Evolutionary conservation across 2,888 invertebrate species (phyloP), one percentile per base, ranked within the genome.

Genomic region (Aleiodes alternator): DNA sequence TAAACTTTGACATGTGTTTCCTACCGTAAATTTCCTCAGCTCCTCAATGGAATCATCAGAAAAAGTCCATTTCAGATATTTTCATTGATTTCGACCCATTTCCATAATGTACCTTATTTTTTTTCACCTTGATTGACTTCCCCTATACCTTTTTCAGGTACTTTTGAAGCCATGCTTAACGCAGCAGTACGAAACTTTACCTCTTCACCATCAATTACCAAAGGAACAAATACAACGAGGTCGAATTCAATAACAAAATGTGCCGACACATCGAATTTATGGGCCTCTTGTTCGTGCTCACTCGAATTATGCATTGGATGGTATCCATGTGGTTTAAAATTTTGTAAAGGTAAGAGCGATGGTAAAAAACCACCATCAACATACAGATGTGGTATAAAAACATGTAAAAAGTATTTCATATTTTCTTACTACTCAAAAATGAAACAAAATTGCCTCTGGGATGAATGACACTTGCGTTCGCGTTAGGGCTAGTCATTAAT

Each of bases 251-350:
- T 88, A 7, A 83, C 88, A 51, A 88, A 88, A 78, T 96, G 96
- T 86, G 92, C 93, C 53, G 92, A 94, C 69, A 93, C 94, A 69
- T 92, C 93, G 76, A 93, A 94, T 83, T 90, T 93, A 76, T 92
- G 93, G 91, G 92, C 93, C 76, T 94, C 96, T 31, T 97, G 97
- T 88, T 92, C 94, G 71, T 97, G 97, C 88, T 95, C 95, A 73
- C 91, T 97, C 82, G 96, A 97, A 91, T 93, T 95, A 79, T 97
- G 97, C 89, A 94, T 98, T 71, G 97, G 97, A 72, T 98, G 98
- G 98, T 98, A 97, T 90, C 98, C 98, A 0, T 98, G 98, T 89
- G 97, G 97, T 29, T 92, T 98, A 57, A 98, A 98, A 88, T 98
- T 97, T 90, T 98, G 98, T 90, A 96, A 96, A 85, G 95, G 95